Base-by-base conservation (phyloP, 2,797 vertebrate species). In the Tokudaia muenninki region DNA sequence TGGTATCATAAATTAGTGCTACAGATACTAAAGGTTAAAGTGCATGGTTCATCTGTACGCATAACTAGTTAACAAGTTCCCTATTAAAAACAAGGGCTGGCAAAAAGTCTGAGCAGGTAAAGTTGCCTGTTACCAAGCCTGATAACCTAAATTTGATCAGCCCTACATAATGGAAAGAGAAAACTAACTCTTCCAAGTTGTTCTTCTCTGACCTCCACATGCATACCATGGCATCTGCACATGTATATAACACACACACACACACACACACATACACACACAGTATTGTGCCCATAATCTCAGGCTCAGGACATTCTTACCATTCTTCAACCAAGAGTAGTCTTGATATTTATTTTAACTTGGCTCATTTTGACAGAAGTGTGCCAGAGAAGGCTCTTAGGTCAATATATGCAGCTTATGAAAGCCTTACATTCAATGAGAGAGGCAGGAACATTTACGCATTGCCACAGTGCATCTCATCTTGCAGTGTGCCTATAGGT, bases 311-410 rank as follows among this genome's bases (percentile, higher is more conserved):
- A 74, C 44, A 37, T 13, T 95, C 79, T 57, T 93, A 59, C 5
- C 44, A 29, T 75, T 91, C 59, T 97, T 83, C 70, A 90, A 79
- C 37, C 61, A 78, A 89, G 14, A 37, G 8, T 89, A 70, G 70
- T 77, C 41, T 81, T 87, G 83, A 77, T 84, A 63, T 87, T 87
- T 77, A 94, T 34, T 74, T 83, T 59, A 90, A 77, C 84, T 94
- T 91, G 74, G 44, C 10, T 91, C 52, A 75, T 90, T 93, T 82
- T 93, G 61, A 86, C 47, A 70, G 59, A 93, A 95, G 29, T 34
- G 10, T 77, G 50, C 7, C 50, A 86, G 31, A 81, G 31, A 88
- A 95, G 17, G 10, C 29, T 89, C 50, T 31, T 50, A 8, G 77
- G 13, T 93, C 22, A 91, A 29, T 14, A 94, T 77, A 91, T 57